phyloP scores from a whole-genome alignment of 1,140 invertebrate genomes.

The Globodera rostochiensis region DNA sequence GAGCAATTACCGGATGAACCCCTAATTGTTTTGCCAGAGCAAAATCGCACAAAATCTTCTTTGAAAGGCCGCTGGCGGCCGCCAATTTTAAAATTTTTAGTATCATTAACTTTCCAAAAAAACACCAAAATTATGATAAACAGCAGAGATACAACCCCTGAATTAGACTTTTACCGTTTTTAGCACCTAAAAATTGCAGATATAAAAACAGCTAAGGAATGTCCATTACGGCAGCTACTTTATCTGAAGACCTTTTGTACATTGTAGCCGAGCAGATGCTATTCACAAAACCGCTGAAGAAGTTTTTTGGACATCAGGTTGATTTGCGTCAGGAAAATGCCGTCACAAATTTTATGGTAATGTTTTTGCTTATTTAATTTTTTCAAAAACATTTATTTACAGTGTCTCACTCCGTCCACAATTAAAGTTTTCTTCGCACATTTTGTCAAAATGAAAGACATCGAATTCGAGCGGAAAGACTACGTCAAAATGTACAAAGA shows the following conservation, averaged over 20 bases:
- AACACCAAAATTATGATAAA: too few relatives aligned
- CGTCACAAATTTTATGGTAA: not conserved
- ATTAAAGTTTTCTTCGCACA: not conserved
- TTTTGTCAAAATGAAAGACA: not conserved
- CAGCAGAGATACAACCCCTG: too few relatives aligned
- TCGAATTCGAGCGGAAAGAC: not conserved
- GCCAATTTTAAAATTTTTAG: too few relatives aligned
- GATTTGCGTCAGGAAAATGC: not conserved
- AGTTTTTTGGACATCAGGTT: not conserved
- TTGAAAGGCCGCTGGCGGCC: too few relatives aligned
- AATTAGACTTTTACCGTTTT: conserved; percentile 67
- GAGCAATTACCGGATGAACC: too few relatives aligned
- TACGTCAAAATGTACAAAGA: not conserved
- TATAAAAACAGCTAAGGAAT: not conserved
- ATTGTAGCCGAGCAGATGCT: not conserved
- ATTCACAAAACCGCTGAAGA: not conserved
- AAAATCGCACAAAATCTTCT: too few relatives aligned
- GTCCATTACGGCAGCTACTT: not conserved
- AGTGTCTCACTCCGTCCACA: not conserved
- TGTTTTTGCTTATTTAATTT: not conserved
- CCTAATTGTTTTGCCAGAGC: too few relatives aligned
- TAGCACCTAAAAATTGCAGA: not conserved
- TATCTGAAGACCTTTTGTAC: not conserved
- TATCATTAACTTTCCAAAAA: too few relatives aligned
- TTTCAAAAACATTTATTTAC: not conserved